Evolutionary conservation across 2,888 invertebrate species (phyloP), one percentile per base, ranked within the genome.

Genomic region (Brachypalpus laphriformis): DNA sequence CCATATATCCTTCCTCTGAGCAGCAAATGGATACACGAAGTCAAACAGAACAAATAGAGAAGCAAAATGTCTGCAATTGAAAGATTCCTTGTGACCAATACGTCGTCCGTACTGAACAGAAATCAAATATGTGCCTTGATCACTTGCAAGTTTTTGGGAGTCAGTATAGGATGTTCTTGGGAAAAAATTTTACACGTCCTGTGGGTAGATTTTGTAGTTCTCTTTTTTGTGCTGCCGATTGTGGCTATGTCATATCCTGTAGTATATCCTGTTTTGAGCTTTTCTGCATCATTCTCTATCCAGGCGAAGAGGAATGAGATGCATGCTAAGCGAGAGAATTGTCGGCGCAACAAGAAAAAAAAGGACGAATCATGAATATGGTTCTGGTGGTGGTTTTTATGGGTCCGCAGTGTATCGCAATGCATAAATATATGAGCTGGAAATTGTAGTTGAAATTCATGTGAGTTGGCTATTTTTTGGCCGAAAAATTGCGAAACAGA

Each of bases 371-470:
- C 63, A 71, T 71, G 63, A 63, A 71, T 78, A 47, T 63, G 34
- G 51, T 65, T 51, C 57, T 66, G 51, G 1, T 20, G 28, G 42
- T 20, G 14, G 31, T 68, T 63, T 75, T 61, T 75, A 59, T 63
- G 16, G 20, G 16, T 70, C 75, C 45, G 68, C 63, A 76, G 75
- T 68, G 81, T 63, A 76, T 78, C 71, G 78, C 65, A 65, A 78
- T 72, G 78, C 63, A 80, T 59, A 66, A 65, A 65, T 80, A 74
- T 74, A 74, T 80, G 66, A 66, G 51, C 59, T 74, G 57, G 66
- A 80, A 66, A 74, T 65, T 63, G 68, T 70, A 76, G 61, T 76
- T 82, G 68, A 82, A 76, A 82, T 82, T 82, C 81, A 82, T 76
- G 66, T 16, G 42, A 65, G 57, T 42, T 42, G 57, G 47, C 54